Conservation (phyloP, 2,888 invertebrate genomes). For the Orthosia gothica region DNA sequence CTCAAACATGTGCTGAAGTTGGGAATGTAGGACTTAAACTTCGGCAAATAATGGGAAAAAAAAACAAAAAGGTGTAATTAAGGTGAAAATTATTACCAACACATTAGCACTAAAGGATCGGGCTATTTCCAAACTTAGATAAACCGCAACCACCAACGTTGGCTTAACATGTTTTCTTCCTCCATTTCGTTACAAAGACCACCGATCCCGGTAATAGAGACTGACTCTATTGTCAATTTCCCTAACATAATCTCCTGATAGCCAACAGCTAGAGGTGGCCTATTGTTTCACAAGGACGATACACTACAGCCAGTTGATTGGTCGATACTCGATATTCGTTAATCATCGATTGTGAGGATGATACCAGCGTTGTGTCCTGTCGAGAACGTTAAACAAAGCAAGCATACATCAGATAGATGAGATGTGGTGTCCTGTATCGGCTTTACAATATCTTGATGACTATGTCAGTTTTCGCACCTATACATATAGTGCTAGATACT, state of each 20-base stretch:
- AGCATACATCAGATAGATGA: background rate
- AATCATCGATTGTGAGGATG: background rate
- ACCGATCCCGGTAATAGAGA: background rate
- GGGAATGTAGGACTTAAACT: too few relatives aligned
- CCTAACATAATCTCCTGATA: background rate
- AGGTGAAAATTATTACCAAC: too few relatives aligned
- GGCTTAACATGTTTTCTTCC: too few relatives aligned
- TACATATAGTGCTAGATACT: background rate
- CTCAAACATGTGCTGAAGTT: too few relatives aligned
- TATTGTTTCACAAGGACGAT: conserved; percentile 1
- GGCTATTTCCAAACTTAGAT: too few relatives aligned
- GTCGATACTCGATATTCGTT: conserved; percentile 1
- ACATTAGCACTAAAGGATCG: too few relatives aligned
- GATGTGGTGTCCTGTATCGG: background rate
- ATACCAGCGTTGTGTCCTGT: background rate
- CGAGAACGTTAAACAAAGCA: background rate
- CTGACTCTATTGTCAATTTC: background rate
- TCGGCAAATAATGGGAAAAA: too few relatives aligned
- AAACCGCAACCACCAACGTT: too few relatives aligned
- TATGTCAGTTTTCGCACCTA: too few relatives aligned
- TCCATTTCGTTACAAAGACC: background rate
- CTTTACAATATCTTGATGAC: background rate
- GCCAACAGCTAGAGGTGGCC: too few relatives aligned
- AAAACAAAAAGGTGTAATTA: too few relatives aligned
- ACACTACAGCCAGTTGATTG: background rate